Conservation (phyloP, 2,113 vertebrate genomes). For the Caranx ignobilis region DNA sequence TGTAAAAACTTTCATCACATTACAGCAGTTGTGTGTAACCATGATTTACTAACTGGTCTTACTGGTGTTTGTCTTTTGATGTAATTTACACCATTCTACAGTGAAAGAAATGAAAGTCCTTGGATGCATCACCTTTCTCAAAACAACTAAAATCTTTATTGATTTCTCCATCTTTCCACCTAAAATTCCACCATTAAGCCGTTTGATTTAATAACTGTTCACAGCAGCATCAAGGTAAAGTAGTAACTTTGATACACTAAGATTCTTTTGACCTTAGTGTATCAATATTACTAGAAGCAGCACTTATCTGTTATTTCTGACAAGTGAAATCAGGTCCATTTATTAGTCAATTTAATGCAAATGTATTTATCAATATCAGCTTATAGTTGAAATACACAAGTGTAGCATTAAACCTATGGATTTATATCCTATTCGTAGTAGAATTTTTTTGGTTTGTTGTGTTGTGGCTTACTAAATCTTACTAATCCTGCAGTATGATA, state of each 20-base stretch:
- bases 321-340: conserved; percentile 3
- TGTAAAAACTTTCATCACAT: neutral
- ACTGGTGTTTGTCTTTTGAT: neutral
- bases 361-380: conserved; percentile 7
- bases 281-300: neutral
- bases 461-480: conserved; percentile 31
- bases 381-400: neutral
- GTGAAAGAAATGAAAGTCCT: neutral
- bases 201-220: conserved; percentile 26
- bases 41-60: neutral
- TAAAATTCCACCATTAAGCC: conserved; percentile 1
- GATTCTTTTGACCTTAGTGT: neutral
- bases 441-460: too few relatives aligned
- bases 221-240: neutral
- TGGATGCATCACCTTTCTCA: neutral
- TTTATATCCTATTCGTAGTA: neutral
- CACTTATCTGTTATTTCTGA: neutral
- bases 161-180: conserved; percentile 15
- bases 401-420: neutral
- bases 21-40: neutral
- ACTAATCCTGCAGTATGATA: conserved; percentile 55
- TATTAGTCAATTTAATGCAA: neutral
- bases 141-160: neutral
- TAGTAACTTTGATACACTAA: neutral
- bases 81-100: neutral